Conservation (phyloP, 2,888 invertebrate species). For the Sinelater perroti region DNA sequence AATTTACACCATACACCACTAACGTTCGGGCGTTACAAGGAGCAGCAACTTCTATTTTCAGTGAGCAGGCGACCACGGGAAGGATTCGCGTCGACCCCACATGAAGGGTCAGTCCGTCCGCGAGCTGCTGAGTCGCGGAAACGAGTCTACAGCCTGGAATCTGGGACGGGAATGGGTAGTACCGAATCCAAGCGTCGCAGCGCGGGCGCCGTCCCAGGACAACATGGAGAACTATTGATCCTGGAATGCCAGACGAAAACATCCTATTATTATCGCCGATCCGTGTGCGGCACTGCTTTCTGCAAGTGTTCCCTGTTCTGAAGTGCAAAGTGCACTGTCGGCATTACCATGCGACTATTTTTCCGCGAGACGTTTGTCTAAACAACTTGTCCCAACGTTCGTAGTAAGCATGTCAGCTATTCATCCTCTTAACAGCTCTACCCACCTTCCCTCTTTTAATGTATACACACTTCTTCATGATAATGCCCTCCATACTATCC, state of each 20-base stretch:
- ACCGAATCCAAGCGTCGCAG: slow-evolving; percentile 46
- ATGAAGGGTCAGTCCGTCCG: slow-evolving; percentile 49
- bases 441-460: too few relatives aligned
- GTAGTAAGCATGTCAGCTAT: too few relatives aligned
- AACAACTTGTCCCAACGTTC: too few relatives aligned
- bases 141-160: slow-evolving; percentile 52
- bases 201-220: slow-evolving; percentile 55
- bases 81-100: slow-evolving; percentile 45
- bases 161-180: slow-evolving; percentile 56
- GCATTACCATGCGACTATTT: too few relatives aligned
- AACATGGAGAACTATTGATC: slow-evolving; percentile 56
- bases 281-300: slow-evolving; percentile 8
- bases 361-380: too few relatives aligned
- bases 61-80: slow-evolving; percentile 25
- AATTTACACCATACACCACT: slow-evolving; percentile 61
- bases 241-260: slow-evolving; percentile 44
- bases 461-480: too few relatives aligned
- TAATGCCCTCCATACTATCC: too few relatives aligned
- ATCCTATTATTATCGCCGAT: slow-evolving; percentile 34
- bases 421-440: too few relatives aligned
- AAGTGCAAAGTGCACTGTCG: too few relatives aligned
- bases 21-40: slow-evolving; percentile 27
- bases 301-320: too few relatives aligned
- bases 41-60: slow-evolving; percentile 19
- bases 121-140: slow-evolving; percentile 43